Evolutionary conservation across 2,113 vertebrate species (phyloP), one percentile per base, ranked within the genome.

Genomic region (Rhizomys pruinosus): DNA sequence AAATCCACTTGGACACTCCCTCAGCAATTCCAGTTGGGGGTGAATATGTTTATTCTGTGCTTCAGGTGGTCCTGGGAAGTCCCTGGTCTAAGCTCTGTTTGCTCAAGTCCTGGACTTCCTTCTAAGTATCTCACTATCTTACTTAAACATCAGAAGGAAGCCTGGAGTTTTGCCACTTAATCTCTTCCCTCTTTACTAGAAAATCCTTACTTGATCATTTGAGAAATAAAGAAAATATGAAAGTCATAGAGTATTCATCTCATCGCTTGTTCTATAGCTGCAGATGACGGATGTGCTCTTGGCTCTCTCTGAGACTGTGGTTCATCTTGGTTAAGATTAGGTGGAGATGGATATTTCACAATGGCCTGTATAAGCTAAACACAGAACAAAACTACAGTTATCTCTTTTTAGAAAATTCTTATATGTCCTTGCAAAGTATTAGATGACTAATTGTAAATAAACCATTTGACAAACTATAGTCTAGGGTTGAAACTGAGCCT

Each of bases 61-160:
- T n/a, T n/a, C n/a, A n/a, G n/a, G n/a, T n/a, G n/a, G n/a, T n/a
- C n/a, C n/a, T n/a, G n/a, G n/a, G n/a, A n/a, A n/a, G n/a, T n/a
- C n/a, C n/a, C n/a, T n/a, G n/a, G n/a, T n/a, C n/a, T n/a, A n/a
- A n/a, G n/a, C n/a, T n/a, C n/a, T n/a, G n/a, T n/a, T n/a, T n/a
- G n/a, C n/a, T n/a, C n/a, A n/a, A n/a, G n/a, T n/a, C n/a, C n/a
- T n/a, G n/a, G n/a, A n/a, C n/a, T 87, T 44, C 1, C 69, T 95
- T 93, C 59, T 19, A 76, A 90, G 91, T 84, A 76, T 32, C 86
- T 95, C 89, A 42, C 3, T 69, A 32, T 94, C 89, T 93, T 77
- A 87, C 20, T 71, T 92, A 88, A 94, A 52, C 68, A 90, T 66
- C 34, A 79, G 88, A 76, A 96, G 77, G 63, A 94, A 95, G 72